These are phyloP conservation scores for Petroica traversi DNA, from an alignment of 2,113 vertebrate genomes.

Conservation along the genomic window DNA sequence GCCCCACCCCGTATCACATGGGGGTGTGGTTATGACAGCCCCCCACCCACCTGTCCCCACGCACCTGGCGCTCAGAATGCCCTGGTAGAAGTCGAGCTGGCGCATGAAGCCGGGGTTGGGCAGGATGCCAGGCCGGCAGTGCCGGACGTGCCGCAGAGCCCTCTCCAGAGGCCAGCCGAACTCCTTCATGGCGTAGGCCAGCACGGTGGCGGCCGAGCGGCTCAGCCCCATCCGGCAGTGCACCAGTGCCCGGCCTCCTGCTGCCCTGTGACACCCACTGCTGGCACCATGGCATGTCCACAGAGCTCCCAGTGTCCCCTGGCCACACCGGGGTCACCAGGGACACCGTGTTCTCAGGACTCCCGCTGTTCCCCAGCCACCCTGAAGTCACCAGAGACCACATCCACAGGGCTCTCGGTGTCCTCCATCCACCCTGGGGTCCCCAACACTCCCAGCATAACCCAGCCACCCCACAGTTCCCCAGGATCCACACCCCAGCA, in stretches of 20 bases:
- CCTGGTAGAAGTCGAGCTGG: slow-evolving; percentile 91
- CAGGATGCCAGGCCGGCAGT: slow-evolving; percentile 80
- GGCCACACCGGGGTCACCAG: not conserved
- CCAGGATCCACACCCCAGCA: fast-evolving
- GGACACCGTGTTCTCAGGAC: fast-evolving
- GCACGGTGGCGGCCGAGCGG: slow-evolving; percentile 90
- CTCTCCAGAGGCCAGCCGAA: slow-evolving; percentile 84
- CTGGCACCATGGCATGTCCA: not conserved
- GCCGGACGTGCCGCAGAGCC: slow-evolving; percentile 78
- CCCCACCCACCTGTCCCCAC: not conserved
- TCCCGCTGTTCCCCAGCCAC: not conserved
- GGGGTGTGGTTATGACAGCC: not conserved
- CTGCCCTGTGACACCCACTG: slow-evolving; percentile 56
- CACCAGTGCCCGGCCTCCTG: slow-evolving; percentile 82
- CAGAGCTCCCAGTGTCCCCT: not conserved
- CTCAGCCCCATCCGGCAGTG: slow-evolving; percentile 98
- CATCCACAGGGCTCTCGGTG: not conserved
- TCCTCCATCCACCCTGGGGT: no score
- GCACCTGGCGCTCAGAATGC: slow-evolving; percentile 91
- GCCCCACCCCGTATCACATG: fast-evolving
- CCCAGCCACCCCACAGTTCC: no score
- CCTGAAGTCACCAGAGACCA: no score
- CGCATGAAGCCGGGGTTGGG: slow-evolving; percentile 92
- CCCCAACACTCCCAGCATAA: no score
- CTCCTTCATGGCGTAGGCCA: slow-evolving; percentile 94